Percentiles rank a stretch among this genome's conserved stretches.
Conservation (phyloP, 2,888 invertebrate species). For the Vanessa cardui region DNA sequence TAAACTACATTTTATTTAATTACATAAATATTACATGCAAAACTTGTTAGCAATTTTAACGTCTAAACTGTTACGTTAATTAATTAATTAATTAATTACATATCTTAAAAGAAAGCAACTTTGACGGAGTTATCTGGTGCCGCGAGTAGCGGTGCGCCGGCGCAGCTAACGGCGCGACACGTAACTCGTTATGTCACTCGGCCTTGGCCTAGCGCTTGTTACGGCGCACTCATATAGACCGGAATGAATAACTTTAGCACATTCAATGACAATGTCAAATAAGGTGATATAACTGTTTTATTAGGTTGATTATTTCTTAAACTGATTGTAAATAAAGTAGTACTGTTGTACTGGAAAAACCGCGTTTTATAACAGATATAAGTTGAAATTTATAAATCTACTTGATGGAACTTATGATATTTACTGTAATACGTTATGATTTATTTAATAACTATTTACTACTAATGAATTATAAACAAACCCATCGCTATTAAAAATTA, state of each 20-base stretch:
- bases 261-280: slow-evolving; percentile 24
- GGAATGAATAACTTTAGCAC: slow-evolving; percentile 29
- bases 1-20: too few relatives aligned
- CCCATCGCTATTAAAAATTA: too few relatives aligned
- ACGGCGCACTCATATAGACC: slow-evolving; percentile 36
- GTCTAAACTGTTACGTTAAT: not conserved
- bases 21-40: not conserved
- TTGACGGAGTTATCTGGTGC: slow-evolving; percentile 36
- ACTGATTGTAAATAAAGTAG: too few relatives aligned
- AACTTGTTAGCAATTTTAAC: not conserved
- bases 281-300: not conserved
- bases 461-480: too few relatives aligned
- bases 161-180: slow-evolving; percentile 58
- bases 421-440: too few relatives aligned
- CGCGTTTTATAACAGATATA: too few relatives aligned
- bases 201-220: slow-evolving; percentile 76
- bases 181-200: slow-evolving; percentile 66
- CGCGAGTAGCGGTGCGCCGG: slow-evolving; percentile 48
- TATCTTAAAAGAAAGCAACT: slow-evolving; percentile 24
- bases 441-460: too few relatives aligned
- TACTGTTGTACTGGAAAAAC: too few relatives aligned
- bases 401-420: too few relatives aligned
- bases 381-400: too few relatives aligned
- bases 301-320: too few relatives aligned
- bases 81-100: too few relatives aligned